Evolutionary conservation across 2,797 vertebrate genomes (phyloP).

Genomic region (Poecilia gillii): DNA sequence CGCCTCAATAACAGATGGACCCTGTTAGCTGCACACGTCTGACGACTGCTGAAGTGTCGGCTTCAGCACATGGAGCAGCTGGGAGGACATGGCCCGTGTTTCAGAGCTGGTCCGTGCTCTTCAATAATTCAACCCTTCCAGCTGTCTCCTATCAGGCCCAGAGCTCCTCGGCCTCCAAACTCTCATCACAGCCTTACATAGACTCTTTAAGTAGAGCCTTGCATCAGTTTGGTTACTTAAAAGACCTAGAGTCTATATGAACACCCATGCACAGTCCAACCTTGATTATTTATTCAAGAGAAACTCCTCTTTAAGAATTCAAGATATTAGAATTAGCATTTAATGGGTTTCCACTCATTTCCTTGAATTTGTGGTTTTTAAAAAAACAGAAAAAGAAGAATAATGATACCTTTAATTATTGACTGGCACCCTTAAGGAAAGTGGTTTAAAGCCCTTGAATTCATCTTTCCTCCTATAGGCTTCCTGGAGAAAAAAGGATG

Average conservation of each 20-base stretch:
- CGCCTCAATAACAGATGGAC: slow-evolving; percentile 78
- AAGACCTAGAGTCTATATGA: slow-evolving; percentile 29
- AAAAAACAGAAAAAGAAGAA: slow-evolving; percentile 55
- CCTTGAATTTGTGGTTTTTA: slow-evolving; percentile 71
- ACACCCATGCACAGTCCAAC: slow-evolving; percentile 11
- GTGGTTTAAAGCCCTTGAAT: slow-evolving; percentile 87
- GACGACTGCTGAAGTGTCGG: slow-evolving; percentile 76
- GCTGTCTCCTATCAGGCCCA: slow-evolving; percentile 75
- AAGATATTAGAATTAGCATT: slow-evolving; percentile 43
- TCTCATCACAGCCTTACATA: slow-evolving; percentile 47
- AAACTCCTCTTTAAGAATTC: slow-evolving; percentile 36
- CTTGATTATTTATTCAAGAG: slow-evolving; percentile 38
- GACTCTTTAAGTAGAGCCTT: slow-evolving; percentile 43
- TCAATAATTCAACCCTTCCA: slow-evolving; percentile 82
- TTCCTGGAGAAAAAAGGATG: slow-evolving; percentile 91
- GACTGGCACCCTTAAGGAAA: slow-evolving; percentile 92
- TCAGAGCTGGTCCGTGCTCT: slow-evolving; percentile 69
- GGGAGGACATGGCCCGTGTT: slow-evolving; percentile 73
- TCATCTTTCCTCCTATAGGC: slow-evolving; percentile 87
- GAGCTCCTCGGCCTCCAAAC: slow-evolving; percentile 58
- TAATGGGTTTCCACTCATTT: slow-evolving; percentile 39
- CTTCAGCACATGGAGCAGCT: slow-evolving; percentile 74
- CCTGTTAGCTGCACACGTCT: slow-evolving; percentile 75
- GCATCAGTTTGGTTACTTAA: slow-evolving; percentile 37
- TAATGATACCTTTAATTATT: slow-evolving; percentile 94